Base-by-base conservation (phyloP, 2,113 vertebrate genomes). In the Delphinapterus leucas region DNA sequence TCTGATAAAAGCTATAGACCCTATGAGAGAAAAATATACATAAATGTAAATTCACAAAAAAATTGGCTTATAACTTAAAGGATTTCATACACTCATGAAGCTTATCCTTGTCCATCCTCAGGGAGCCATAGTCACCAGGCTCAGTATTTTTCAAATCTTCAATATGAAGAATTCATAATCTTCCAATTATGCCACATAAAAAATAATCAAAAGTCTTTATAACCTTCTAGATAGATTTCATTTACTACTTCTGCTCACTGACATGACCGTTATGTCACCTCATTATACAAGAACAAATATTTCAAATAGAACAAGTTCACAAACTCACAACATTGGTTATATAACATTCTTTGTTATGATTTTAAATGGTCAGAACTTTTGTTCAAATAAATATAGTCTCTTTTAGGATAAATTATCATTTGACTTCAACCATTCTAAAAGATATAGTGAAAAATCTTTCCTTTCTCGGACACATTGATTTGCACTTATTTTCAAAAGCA, bases 391-490 rank as follows among this genome's bases (percentile, higher is more conserved):
- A 67, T 84, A 84, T 10, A 71, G 17, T 80, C 58, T 61, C 60
- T 67, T 81, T 95, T 38, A 95, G 47, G 71, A 87, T 61, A 92
- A 71, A 67, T 95, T 93, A 70, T 93, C 68, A 84, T 58, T 73
- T 68, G 33, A 60, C 7, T 63, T 31, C 23, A 96, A n/a, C 17
- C 41, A 77, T 41, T 65, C 63, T 38, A 90, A 83, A 41, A 55
- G 28, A 28, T 17, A 90, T 25, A 10, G 9, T 88, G 38, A 44
- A 79, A 58, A 44, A 73, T 26, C 18, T 90, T 61, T 92, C 41
- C 41, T 31, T 80, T 83, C 9, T 49, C 38, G 4, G 36, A 49
- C n/a, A n/a, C 60, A 65, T 0, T 33, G 28, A 89, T 70, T 70
- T 89, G 47, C 14, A 76, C 28, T 44, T 89, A 47, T 65, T 93